Percentiles rank a stretch among this genome's conserved stretches.
These are phyloP conservation scores for Meloidogyne hapla DNA, from an alignment of 1,140 invertebrate species.

Conservation along the genomic window DNA sequence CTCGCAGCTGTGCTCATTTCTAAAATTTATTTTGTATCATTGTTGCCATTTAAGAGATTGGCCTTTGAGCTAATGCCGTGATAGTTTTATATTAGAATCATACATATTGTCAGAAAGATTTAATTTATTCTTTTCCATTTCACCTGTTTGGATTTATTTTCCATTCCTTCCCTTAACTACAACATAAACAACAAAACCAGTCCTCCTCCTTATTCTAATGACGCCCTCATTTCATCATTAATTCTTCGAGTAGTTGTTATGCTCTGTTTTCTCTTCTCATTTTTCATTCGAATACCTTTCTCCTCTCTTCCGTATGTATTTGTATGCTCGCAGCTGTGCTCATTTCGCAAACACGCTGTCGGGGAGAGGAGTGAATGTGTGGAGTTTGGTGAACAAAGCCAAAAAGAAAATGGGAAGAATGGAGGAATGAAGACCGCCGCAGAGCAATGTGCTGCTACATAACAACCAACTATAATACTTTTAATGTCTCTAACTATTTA, in stretches of 20 bases:
- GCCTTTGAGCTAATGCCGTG: too few species aligned
- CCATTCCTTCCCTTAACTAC: too few species aligned
- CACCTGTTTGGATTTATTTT: too few species aligned
- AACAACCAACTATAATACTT: background rate
- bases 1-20: background rate
- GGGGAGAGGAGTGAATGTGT: background rate
- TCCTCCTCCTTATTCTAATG: background rate
- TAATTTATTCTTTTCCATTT: too few species aligned
- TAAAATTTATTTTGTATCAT: too few species aligned
- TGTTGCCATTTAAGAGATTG: too few species aligned
- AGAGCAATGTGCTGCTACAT: background rate
- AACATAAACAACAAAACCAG: background rate
- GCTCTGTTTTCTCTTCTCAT: background rate
- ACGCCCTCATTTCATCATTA: background rate
- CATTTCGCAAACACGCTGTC: slow-evolving; percentile 2
- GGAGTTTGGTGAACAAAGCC: slow-evolving; percentile 4
- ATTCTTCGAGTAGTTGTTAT: background rate
- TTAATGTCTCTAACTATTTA: background rate
- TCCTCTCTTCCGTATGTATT: background rate
- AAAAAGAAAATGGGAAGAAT: background rate
- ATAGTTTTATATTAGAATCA: too few species aligned
- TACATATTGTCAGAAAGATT: too few species aligned
- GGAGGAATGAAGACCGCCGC: background rate
- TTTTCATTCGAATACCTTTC: background rate
- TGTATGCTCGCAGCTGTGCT: slow-evolving; percentile 4